Percentiles rank a stretch among this genome's conserved stretches.
Conservation (phyloP, 2,113 vertebrate species). For the Mugil cephalus region DNA sequence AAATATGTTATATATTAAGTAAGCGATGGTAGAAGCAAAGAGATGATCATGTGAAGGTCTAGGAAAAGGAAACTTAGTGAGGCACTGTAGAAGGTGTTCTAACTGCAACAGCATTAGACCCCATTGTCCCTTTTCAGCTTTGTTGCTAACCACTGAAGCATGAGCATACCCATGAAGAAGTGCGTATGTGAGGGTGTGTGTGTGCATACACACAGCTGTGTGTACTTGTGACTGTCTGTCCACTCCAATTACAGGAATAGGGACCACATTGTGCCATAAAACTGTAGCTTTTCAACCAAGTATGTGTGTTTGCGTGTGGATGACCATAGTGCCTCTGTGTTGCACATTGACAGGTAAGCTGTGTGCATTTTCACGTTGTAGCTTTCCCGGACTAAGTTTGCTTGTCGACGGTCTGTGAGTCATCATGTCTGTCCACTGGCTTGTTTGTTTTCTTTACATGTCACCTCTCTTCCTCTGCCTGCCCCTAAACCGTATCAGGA, state of each 20-base stretch:
- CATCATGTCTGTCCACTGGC: constrained; percentile 45
- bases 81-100: constrained; percentile 65
- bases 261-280: constrained; percentile 43
- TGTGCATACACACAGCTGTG: constrained; percentile 21
- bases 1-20: not conserved
- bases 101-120: constrained; percentile 68
- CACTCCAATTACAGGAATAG: constrained; percentile 44
- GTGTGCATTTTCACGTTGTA: constrained; percentile 10
- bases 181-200: constrained; percentile 43
- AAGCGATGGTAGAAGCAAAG: constrained; percentile 13
- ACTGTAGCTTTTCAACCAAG: constrained; percentile 35
- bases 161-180: constrained; percentile 66
- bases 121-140: constrained; percentile 77
- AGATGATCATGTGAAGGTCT: constrained; percentile 37
- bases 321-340: not conserved
- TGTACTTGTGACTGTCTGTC: constrained; percentile 34
- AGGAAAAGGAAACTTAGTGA: constrained; percentile 49
- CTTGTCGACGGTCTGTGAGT: constrained; percentile 52
- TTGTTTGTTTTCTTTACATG: constrained; percentile 66
- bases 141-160: constrained; percentile 77
- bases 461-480: constrained; percentile 52
- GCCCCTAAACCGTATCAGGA: constrained; percentile 48
- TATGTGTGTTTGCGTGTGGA: constrained; percentile 25
- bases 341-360: constrained; percentile 7
- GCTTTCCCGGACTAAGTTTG: constrained; percentile 21